Percentiles rank a stretch among this genome's conserved stretches.
Conservation (phyloP, 2,113 vertebrate genomes). For the Corvus cornix region DNA sequence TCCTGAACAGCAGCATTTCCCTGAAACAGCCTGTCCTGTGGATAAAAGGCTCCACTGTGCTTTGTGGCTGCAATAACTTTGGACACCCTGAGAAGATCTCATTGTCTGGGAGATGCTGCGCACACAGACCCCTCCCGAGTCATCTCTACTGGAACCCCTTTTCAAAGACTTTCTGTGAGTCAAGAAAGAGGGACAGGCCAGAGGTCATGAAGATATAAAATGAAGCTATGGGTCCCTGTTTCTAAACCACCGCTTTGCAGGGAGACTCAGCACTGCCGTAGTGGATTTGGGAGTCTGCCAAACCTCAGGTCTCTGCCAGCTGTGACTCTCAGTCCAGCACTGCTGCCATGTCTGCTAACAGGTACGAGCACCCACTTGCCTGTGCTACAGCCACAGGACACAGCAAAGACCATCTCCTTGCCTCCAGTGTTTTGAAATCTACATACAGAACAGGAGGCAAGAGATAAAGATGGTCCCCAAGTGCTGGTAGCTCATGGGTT, state of each 20-base stretch:
- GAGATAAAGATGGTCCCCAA: neutral
- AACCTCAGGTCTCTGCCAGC: neutral
- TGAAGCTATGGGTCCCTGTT: neutral
- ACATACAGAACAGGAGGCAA: neutral
- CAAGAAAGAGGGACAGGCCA: neutral
- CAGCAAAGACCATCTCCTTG: neutral
- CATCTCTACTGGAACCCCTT: neutral
- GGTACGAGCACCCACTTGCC: accelerated
- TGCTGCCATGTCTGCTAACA: neutral
- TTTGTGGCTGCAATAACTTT: neutral
- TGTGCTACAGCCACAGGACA: neutral
- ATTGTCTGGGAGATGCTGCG: neutral
- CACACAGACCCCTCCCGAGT: accelerated
- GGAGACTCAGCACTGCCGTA: neutral
- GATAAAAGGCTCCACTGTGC: neutral
- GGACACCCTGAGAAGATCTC: neutral
- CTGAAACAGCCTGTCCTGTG: neutral
- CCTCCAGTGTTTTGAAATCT: neutral
- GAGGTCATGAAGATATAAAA: neutral
- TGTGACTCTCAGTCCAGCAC: neutral
- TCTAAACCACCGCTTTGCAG: neutral
- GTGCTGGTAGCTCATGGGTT: neutral
- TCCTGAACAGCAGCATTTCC: neutral
- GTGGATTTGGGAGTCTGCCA: neutral
- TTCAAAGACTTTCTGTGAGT: neutral